phyloP scores from a whole-genome alignment of 2,797 vertebrate genomes.

The Cirrhinus molitorella region DNA sequence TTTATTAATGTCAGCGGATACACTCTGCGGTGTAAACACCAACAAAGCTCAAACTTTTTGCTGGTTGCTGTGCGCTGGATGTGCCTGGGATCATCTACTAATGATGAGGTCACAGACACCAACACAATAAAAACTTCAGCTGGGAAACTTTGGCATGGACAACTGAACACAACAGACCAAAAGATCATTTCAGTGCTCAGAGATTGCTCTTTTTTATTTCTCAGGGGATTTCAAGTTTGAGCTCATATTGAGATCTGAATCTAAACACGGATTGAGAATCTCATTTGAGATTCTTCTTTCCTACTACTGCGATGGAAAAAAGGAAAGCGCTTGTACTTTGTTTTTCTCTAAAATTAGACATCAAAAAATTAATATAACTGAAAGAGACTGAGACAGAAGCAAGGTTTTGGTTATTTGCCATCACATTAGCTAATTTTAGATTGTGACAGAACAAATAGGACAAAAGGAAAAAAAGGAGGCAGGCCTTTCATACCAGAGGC shows the following conservation, averaged over 20 bases:
- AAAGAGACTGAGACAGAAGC: constrained; percentile 20
- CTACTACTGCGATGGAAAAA: not conserved
- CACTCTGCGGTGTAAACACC: not conserved
- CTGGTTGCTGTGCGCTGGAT: not conserved
- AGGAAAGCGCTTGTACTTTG: not conserved
- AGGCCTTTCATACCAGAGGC: constrained; percentile 39
- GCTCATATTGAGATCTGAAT: not conserved
- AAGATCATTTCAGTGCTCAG: not conserved
- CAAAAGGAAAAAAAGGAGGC: constrained; percentile 24
- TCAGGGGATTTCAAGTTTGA: not conserved
- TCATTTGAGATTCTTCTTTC: not conserved
- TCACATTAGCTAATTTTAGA: constrained; percentile 54
- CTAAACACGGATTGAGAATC: no score
- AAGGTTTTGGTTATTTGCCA: constrained; percentile 27
- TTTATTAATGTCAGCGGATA: constrained; percentile 9
- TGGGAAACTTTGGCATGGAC: not conserved
- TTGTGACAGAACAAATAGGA: constrained; percentile 38
- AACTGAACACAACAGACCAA: not conserved
- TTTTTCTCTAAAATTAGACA: constrained; percentile 19
- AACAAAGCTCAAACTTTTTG: not conserved
- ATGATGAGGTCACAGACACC: constrained; percentile 52
- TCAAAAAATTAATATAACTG: not conserved
- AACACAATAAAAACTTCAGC: constrained; percentile 7
- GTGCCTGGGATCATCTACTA: constrained; percentile 58
- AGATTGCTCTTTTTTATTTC: not conserved